Percentiles rank a stretch among this genome's conserved stretches.
Evolutionary conservation across 2,888 invertebrate species (phyloP).

Genomic region (Dynastes tityus): DNA sequence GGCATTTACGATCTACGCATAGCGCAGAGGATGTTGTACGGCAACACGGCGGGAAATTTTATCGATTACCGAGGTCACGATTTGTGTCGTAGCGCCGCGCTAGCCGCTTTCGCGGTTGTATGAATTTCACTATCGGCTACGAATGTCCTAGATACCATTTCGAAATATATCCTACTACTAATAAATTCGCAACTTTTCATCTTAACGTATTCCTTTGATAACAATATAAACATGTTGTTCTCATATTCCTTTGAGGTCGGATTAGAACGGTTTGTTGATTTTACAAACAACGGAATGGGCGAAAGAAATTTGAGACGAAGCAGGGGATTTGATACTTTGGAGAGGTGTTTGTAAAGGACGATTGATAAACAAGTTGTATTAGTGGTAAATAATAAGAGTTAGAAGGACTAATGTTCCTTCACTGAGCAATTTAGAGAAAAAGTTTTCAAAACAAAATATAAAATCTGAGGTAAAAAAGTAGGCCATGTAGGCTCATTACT

Average conservation of each 20-base stretch:
- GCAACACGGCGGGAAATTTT: conserved; percentile 36
- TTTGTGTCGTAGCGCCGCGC: conserved; percentile 8
- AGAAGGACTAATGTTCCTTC: too few relatives aligned
- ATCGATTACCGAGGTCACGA: conserved; percentile 37
- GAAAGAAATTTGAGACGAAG: not conserved
- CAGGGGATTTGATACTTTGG: too few relatives aligned
- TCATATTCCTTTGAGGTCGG: not conserved
- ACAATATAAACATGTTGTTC: not conserved
- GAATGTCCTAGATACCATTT: not conserved
- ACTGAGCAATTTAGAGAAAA: too few relatives aligned
- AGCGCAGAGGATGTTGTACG: conserved; percentile 38
- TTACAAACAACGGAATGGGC: not conserved
- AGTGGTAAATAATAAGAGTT: too few relatives aligned
- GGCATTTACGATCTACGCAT: conserved; percentile 32
- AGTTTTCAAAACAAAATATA: too few relatives aligned
- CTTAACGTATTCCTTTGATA: not conserved
- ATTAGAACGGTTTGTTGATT: not conserved
- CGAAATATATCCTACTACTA: not conserved
- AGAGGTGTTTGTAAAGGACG: too few relatives aligned
- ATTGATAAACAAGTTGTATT: too few relatives aligned
- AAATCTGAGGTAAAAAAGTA: too few relatives aligned
- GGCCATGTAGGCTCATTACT: too few relatives aligned
- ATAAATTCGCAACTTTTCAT: not conserved
- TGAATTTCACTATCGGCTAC: conserved; percentile 22
- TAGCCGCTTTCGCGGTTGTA: conserved; percentile 18